Base-by-base conservation (phyloP, 2,888 invertebrate species). In the Tiliacea citrago region DNA sequence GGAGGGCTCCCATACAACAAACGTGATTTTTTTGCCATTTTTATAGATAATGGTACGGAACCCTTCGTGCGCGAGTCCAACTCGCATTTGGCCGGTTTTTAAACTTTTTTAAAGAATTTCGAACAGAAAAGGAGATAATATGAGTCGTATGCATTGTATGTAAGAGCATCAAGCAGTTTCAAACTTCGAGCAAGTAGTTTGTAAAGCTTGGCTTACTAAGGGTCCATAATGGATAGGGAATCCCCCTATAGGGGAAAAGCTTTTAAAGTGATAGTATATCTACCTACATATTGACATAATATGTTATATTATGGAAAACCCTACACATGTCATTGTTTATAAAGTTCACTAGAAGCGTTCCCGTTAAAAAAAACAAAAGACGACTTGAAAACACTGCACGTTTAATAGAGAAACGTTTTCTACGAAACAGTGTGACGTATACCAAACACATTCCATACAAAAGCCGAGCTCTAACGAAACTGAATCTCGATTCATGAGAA, bases 401-500 rank as follows among this genome's bases (percentile, higher is more conserved):
- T 62, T 80, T 74, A 74, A 66, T 55, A 62, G 53, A 55, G 67
- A 29, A 57, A 67, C n/a, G 13, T 57, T 55, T 82, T 35, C 35
- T 42, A n/a, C 24, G 21, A 62, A 81, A 63, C 51, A 49, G 69
- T 58, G n/a, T 49, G 49, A 47, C 49, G 21, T 73, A 16, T 66
- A 70, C 60, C 49, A 73, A 80, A 71, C 68, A 53, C 7, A 72
- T 63, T 58, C 39, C 24, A 53, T 55, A 71, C 71, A 68, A 53
- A 75, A 75, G 42, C 21, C 24, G 21, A 66, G 62, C 35, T 63
- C 61, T 57, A 73, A 72, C 58, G 66, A 78, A 78, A 74, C 77
- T 53, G 65, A 58, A 73, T 58, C 45, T 68, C 29, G 60, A 74
- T 87, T 83, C 72, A 76, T 83, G 79, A 79, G 63, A 79, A 81